phyloP scores from a whole-genome alignment of 2,113 vertebrate species.

The Nycticryphes semicollaris region DNA sequence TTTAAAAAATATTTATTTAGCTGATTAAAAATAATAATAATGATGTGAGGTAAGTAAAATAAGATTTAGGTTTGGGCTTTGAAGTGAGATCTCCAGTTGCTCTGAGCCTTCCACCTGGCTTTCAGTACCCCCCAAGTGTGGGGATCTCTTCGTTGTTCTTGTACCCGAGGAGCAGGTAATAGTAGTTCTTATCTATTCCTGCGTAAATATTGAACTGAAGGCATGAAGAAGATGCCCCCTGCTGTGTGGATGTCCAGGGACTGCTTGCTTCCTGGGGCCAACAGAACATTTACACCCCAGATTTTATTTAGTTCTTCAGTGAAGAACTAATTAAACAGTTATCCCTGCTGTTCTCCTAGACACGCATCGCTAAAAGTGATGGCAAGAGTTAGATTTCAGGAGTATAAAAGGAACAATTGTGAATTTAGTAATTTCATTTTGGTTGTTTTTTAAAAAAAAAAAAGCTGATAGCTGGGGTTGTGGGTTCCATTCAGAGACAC shows the following conservation, averaged over 20 bases:
- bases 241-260: not conserved
- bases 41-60: not conserved
- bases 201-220: not conserved
- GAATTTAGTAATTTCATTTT: not conserved
- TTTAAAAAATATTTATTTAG: too few relatives aligned
- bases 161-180: not conserved
- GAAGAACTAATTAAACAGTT: not conserved
- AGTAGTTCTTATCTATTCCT: not conserved
- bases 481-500: not conserved
- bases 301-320: not conserved
- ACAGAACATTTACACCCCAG: not conserved
- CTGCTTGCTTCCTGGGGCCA: not conserved
- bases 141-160: not conserved
- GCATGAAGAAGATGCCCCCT: not conserved
- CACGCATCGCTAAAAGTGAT: not conserved
- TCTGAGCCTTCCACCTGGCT: not conserved
- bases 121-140: not conserved
- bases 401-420: not conserved
- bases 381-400: not conserved
- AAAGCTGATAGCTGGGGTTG: not conserved
- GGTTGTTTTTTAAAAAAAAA: not conserved
- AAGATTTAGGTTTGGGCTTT: not conserved
- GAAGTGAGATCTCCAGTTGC: not conserved
- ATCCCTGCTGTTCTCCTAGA: not conserved
- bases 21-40: too few relatives aligned